Evolutionary conservation across 2,797 vertebrate species (phyloP).

Genomic region (Chrysocyon brachyurus): DNA sequence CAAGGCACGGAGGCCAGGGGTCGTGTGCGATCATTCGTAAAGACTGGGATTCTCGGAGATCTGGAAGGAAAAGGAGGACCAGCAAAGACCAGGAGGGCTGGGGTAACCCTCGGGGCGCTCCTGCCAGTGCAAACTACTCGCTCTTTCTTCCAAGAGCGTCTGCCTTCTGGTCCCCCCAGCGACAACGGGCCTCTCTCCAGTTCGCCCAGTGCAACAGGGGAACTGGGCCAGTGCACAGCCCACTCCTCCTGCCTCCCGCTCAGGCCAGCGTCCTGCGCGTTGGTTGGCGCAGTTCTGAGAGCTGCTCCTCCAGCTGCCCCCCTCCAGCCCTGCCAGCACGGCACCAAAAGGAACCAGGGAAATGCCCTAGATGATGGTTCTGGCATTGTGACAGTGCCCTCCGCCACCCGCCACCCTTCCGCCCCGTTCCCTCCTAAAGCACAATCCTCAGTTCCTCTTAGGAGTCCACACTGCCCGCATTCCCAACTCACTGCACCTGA

Average conservation of each 20-base stretch:
- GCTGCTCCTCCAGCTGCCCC: background rate
- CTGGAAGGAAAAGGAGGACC: background rate
- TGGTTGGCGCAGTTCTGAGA: background rate
- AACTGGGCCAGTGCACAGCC: background rate
- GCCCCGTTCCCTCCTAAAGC: background rate
- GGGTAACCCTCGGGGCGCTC: background rate
- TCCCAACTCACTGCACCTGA: background rate
- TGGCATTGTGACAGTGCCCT: background rate
- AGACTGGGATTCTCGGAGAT: background rate
- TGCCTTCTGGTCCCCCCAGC: background rate
- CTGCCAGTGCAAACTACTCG: fast-evolving
- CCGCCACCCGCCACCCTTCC: background rate
- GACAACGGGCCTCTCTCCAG: background rate
- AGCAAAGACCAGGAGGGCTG: background rate
- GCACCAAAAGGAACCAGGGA: background rate
- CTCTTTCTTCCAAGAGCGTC: background rate
- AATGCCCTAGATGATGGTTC: background rate
- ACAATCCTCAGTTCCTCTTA: background rate
- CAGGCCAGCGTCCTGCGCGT: background rate
- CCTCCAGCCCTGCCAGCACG: background rate
- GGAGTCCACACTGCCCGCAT: background rate
- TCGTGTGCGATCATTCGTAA: background rate
- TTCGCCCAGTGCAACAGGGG: background rate
- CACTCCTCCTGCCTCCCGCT: background rate
- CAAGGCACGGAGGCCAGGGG: background rate